A percentile compares a stretch with the other conserved stretches of the same genome.
Conservation (phyloP, 2,888 invertebrate genomes). For the Tenthredo distinguenda region DNA sequence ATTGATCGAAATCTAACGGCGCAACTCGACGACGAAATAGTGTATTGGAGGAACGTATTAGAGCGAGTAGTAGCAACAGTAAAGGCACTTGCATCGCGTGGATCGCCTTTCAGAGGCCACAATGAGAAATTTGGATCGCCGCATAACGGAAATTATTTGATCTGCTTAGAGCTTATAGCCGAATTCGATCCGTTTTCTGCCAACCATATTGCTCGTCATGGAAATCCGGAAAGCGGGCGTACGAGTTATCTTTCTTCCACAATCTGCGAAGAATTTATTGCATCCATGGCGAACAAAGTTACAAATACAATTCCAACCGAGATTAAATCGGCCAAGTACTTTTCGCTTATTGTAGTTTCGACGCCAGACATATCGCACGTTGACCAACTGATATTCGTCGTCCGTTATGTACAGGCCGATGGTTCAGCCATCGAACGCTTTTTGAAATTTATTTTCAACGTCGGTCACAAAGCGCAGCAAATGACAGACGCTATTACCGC, state of each 20-base stretch:
- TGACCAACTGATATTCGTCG: constrained; percentile 65
- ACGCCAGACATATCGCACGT: constrained; percentile 58
- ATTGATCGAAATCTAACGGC: constrained; percentile 24
- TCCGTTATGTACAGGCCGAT: constrained; percentile 59
- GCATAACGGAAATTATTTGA: constrained; percentile 5
- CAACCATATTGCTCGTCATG: background rate
- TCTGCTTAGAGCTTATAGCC: background rate
- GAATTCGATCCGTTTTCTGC: constrained; percentile 31
- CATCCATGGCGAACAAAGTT: too few relatives aligned
- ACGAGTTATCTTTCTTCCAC: constrained; percentile 2
- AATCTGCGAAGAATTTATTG: constrained; percentile 16
- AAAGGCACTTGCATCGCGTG: constrained; percentile 58
- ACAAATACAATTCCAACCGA: constrained; percentile 55
- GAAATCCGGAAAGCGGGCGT: background rate
- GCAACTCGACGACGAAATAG: background rate
- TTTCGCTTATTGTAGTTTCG: constrained; percentile 65
- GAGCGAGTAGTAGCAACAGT: constrained; percentile 58
- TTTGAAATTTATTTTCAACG: constrained; percentile 58
- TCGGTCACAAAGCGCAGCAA: constrained; percentile 57
- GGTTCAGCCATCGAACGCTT: constrained; percentile 58
- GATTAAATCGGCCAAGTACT: constrained; percentile 66
- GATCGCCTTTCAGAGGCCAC: constrained; percentile 59
- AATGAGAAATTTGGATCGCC: constrained; percentile 7
- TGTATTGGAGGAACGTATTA: constrained; percentile 1
- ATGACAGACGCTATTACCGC: background rate